phyloP scores from a whole-genome alignment of 2,888 invertebrate species.

The Scaptomyza reducta region DNA sequence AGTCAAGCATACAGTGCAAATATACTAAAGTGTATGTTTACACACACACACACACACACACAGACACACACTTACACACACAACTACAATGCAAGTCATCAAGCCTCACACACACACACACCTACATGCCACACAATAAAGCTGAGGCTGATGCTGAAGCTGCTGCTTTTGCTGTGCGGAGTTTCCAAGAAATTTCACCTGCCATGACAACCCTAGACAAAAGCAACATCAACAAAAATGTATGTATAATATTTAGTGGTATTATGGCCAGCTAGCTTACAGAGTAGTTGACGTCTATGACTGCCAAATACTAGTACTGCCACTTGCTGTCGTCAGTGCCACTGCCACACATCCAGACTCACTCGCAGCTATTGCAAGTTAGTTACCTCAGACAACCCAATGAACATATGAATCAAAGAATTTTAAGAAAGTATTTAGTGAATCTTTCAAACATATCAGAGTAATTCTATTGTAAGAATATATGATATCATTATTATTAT shows the following conservation, averaged over 20 bases:
- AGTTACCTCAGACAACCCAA: slow-evolving; percentile 56
- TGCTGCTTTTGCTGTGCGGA: slow-evolving; percentile 51
- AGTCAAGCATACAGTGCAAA: slow-evolving; percentile 58
- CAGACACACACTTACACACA: slow-evolving; percentile 19
- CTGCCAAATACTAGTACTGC: slow-evolving; percentile 67
- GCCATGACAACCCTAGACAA: slow-evolving; percentile 53
- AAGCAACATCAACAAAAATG: slow-evolving; percentile 26
- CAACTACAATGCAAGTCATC: slow-evolving; percentile 51
- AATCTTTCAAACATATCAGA: too few relatives aligned
- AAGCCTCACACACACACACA: slow-evolving; percentile 9
- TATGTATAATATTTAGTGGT: slow-evolving; percentile 43
- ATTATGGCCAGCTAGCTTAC: slow-evolving; percentile 60
- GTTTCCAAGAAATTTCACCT: slow-evolving; percentile 79
- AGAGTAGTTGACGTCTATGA: slow-evolving; percentile 61
- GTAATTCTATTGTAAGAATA: too few relatives aligned
- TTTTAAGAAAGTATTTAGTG: too few relatives aligned
- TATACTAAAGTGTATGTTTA: not conserved
- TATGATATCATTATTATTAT: too few relatives aligned
- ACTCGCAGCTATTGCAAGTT: slow-evolving; percentile 26
- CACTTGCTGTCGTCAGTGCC: slow-evolving; percentile 60
- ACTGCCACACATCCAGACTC: slow-evolving; percentile 13
- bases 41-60: slow-evolving; percentile 18
- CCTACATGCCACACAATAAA: slow-evolving; percentile 47
- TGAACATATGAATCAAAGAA: slow-evolving; percentile 10
- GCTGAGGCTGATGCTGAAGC: slow-evolving; percentile 32